Base-by-base conservation (phyloP, 2,113 vertebrate genomes). In the Carassius auratus region DNA sequence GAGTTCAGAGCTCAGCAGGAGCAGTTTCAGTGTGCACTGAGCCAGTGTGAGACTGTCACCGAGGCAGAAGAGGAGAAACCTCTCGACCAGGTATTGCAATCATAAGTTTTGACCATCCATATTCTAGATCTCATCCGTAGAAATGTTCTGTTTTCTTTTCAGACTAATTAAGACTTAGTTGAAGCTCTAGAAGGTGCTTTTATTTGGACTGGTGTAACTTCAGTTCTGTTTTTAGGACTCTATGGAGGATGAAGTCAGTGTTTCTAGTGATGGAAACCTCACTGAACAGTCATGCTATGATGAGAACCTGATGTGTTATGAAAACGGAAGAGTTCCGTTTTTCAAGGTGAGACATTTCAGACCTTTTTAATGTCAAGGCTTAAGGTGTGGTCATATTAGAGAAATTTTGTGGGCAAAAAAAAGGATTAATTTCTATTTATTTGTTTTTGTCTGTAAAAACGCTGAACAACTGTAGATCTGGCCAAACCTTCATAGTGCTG, bases 311-410 rank as follows among this genome's bases (percentile, higher is more conserved):
- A 92, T 93, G 45, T 97, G 95, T 90, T 94, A 94, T 1, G 91
- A 94, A 87, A 94, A 89, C 87, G 94, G 93, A 6, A 94, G 97
- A 0, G 85, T 96, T 88, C 98, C 98, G 0, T 99, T 99, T 93
- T 99, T 99, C 91, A 97, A 98, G 96, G 98, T 99, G 94, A 91
- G 19, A 23, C 4, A 38, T 38, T 69, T 38, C 21, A 8, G 14
- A 38, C 8, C 30, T 1, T 4, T 36, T 69, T 38, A 69, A 19
- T 69, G 30, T 69, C 33, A 36, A 7, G 15, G 14, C 45, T 66
- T 33, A 14, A 66, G 64, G 2, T 48, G 12, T 64, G 21, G 23
- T 64, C 61, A 30, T 2, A 30, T 66, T 30, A 30, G 26, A 23
- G 2, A 33, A 5, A 14, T 66, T 6, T 33, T 1, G 5, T 33